A percentile compares a stretch with the other conserved stretches of the same genome.
phyloP scores from a whole-genome alignment of 1,140 invertebrate genomes.

The Drosophila eugracilis region DNA sequence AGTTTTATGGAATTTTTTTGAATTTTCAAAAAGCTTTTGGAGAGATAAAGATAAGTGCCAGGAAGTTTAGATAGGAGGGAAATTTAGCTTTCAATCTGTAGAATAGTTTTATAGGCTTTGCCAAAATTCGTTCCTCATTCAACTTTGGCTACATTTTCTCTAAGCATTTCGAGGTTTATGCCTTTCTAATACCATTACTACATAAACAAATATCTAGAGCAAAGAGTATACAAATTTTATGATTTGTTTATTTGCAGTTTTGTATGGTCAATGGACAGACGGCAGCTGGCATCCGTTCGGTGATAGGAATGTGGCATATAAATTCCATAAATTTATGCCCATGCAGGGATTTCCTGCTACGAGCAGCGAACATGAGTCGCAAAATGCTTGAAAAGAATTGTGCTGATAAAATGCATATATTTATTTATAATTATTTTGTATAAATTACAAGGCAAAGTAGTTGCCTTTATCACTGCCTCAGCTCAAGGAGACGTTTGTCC shows the following conservation, averaged over 20 bases:
- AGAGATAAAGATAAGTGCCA: not conserved
- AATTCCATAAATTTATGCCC: conserved; percentile 60
- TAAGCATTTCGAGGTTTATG: not conserved
- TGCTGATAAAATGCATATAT: conserved; percentile 31
- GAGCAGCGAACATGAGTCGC: conserved; percentile 1
- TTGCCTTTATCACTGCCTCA: conserved; percentile 45
- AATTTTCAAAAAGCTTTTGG: conserved; percentile 3
- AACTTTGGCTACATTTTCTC: not conserved
- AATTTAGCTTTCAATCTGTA: not conserved
- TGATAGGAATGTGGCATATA: conserved; percentile 36
- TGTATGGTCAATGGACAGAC: conserved; percentile 11
- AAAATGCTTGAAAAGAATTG: conserved; percentile 6
- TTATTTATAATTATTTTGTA: conserved; percentile 32
- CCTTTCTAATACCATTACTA: conserved; percentile 1
- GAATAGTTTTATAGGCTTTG: not conserved
- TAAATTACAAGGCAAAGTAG: conserved; percentile 17
- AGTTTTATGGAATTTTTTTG: conserved; percentile 11
- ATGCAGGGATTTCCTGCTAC: conserved; percentile 41
- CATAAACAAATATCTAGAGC: conserved; percentile 29
- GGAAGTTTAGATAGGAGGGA: not conserved
- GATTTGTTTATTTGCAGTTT: conserved; percentile 33
- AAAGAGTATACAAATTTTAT: conserved; percentile 22
- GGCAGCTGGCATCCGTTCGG: conserved; percentile 44
- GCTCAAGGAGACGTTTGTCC: conserved; percentile 28
- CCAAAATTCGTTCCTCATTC: not conserved